phyloP scores from a whole-genome alignment of 2,113 vertebrate species.

The Callorhinus ursinus region DNA sequence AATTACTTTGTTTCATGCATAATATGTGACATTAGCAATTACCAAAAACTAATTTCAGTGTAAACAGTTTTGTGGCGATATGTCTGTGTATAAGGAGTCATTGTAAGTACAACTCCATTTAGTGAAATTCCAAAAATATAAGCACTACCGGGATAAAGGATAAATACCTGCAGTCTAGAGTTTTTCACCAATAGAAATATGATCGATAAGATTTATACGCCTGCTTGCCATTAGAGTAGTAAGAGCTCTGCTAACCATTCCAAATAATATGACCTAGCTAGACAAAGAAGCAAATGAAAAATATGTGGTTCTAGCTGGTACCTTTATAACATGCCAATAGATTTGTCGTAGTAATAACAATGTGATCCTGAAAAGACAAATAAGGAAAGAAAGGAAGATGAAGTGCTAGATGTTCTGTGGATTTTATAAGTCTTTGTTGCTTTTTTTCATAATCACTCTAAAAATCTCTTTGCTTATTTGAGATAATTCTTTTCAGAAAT shows the following conservation, averaged over 20 bases:
- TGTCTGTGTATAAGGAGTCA: not conserved
- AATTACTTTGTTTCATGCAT: conserved; percentile 52
- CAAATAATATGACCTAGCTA: not conserved
- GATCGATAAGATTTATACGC: not conserved
- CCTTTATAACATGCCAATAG: not conserved
- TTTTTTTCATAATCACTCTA: not conserved
- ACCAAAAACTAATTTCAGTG: conserved; percentile 23
- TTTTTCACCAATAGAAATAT: conserved; percentile 9
- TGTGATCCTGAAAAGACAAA: not conserved
- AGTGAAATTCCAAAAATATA: not conserved
- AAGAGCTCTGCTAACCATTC: conserved; percentile 24
- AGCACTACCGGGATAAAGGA: not conserved
- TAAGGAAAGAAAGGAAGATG: not conserved
- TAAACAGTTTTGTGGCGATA: not conserved
- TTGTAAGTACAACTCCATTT: not conserved
- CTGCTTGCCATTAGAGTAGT: not conserved
- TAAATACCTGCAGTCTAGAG: not conserved
- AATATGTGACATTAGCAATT: not conserved
- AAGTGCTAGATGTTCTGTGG: not conserved
- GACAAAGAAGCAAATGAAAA: conserved; percentile 1
- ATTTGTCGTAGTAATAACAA: conserved; percentile 4
- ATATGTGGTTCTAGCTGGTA: not conserved
- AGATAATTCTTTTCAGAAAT: not conserved
- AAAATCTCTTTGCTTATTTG: not conserved
- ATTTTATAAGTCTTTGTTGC: not conserved